Conservation (phyloP, 2,113 vertebrate species). For the Petrocephalus microphthalmus region DNA sequence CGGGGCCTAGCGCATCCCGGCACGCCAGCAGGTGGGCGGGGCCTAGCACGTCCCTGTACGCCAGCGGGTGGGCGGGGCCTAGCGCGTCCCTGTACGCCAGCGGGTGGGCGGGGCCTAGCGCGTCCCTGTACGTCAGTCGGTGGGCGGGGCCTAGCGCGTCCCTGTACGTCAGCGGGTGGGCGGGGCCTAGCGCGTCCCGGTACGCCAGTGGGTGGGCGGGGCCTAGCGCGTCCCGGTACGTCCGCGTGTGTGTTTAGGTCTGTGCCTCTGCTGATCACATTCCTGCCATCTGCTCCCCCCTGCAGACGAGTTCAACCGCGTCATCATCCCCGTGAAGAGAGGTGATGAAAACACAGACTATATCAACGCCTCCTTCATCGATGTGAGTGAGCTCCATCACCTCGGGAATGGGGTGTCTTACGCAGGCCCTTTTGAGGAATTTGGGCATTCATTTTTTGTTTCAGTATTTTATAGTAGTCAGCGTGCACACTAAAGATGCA, state of each 20-base stretch:
- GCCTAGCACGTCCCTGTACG: neutral
- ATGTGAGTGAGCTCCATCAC: constrained; percentile 68
- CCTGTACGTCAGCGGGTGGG: constrained; percentile 71
- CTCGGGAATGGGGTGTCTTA: too few species aligned
- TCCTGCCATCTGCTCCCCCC: constrained; percentile 20
- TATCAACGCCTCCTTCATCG: constrained; percentile 93
- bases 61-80: neutral
- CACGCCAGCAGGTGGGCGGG: neutral
- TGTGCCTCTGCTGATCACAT: neutral
- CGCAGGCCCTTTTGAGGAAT: neutral
- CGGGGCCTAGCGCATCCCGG: neutral
- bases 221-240: neutral
- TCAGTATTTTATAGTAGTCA: neutral
- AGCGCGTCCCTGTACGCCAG: neutral
- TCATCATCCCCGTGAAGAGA: constrained; percentile 97
- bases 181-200: too few species aligned
- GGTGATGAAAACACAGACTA: constrained; percentile 97
- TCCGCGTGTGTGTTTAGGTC: neutral
- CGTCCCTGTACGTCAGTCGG: neutral
- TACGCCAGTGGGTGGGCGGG: neutral
- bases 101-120: neutral
- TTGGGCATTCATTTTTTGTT: neutral
- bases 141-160: constrained; percentile 34
- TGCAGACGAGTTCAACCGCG: constrained; percentile 95
- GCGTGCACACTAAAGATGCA: neutral